These are phyloP conservation scores for Urophycis tenuis DNA, from an alignment of 2,797 vertebrate genomes.

Conservation along the genomic window DNA sequence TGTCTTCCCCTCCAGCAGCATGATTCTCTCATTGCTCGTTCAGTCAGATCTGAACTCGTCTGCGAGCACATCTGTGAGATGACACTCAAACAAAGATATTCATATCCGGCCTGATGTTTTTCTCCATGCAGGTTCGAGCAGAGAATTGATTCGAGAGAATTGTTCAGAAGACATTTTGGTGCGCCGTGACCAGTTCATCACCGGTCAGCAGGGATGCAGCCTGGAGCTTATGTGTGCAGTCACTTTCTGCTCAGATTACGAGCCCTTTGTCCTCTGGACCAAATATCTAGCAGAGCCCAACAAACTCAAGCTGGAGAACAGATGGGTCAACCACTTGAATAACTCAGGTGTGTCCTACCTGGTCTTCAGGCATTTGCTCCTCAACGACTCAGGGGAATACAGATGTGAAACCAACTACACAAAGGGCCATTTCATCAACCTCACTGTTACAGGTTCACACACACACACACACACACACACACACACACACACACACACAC, in stretches of 20 bases:
- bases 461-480: not conserved
- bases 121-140: not conserved
- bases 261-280: not conserved
- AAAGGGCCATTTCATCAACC: not conserved
- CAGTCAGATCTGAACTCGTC: too few relatives aligned
- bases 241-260: not conserved
- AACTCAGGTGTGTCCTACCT: not conserved
- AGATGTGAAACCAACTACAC: conserved; percentile 1
- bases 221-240: not conserved
- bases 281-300: not conserved
- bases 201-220: not conserved
- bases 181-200: not conserved
- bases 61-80: too few relatives aligned
- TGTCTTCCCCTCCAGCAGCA: too few relatives aligned
- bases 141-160: too few relatives aligned
- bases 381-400: not conserved
- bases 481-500: not conserved
- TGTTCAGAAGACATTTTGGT: not conserved
- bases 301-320: not conserved
- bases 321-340: not conserved
- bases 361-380: not conserved
- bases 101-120: not conserved
- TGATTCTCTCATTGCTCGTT: too few relatives aligned
- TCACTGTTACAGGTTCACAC: not conserved
- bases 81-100: too few relatives aligned